Base-by-base conservation (phyloP, 2,888 invertebrate genomes). In the Drosophila paranaensis region DNA sequence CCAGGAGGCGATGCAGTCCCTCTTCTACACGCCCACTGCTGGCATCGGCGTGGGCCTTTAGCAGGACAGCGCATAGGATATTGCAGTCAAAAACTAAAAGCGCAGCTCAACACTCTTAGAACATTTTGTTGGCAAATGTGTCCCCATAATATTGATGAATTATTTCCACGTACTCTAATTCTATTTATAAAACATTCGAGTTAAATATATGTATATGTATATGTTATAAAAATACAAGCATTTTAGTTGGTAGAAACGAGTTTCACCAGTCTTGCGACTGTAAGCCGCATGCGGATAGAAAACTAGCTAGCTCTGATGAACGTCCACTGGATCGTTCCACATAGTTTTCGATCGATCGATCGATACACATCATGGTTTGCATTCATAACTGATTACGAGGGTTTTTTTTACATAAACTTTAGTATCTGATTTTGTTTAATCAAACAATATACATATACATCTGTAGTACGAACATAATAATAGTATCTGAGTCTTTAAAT, bases 1-100 rank as follows among this genome's bases (percentile, higher is more conserved):
- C 46, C 97, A 97, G 90, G 98, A 98, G 91, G 97, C 98, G 0
- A 94, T 98, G 90, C 95, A 96, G 66, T 97, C 97, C 10, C 93
- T 97, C 11, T 93, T 88, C 65, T 91, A 91, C 66, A 91, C 91
- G 13, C 81, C 90, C 20, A 79, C 61, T 14, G 53, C 76, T 1
- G 86, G 81, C 14, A 42, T 73, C 3, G 48, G 61, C 8, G 40
- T 71, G 2, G 68, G 33, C 25, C 55, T 42, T 54, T 74, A 69
- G 3, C 25, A 6, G 39, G 11, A 13, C 40, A 11, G 11, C 25
- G 27, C 5, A 42, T 0, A 1, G 30, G 20, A 64, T 39, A 0
- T 14, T 20, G 4, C 27, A 30, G 51, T 53, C 48, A 8, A 14
- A 43, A 53, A 39, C 43, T 33, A 33, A 42, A 20, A 45, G 25